Evolutionary conservation across 2,888 invertebrate genomes (phyloP).

Genomic region (Prosapia bicincta): DNA sequence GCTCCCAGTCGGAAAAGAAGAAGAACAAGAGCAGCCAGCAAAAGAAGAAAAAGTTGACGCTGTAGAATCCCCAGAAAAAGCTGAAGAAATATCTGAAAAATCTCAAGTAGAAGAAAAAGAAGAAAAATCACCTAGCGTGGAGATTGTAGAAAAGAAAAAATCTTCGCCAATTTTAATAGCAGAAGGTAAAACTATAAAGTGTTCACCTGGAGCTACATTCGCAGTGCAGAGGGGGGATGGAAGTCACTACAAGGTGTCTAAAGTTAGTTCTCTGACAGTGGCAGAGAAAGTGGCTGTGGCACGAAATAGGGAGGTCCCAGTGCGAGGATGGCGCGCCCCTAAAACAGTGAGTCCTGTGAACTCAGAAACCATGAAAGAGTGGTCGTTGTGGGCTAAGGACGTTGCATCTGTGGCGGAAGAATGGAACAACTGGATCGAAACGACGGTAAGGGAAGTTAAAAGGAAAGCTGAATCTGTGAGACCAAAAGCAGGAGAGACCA

Average conservation of each 20-base stretch:
- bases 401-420: constrained; percentile 1
- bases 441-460: neutral
- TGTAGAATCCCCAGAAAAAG: neutral
- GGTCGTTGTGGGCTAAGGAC: constrained; percentile 10
- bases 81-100: neutral
- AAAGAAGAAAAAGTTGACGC: too few species aligned
- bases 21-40: neutral
- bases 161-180: neutral
- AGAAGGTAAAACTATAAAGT: neutral
- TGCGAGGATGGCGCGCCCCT: constrained; percentile 2
- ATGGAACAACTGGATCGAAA: constrained; percentile 15
- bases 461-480: neutral
- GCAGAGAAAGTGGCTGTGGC: constrained; percentile 3
- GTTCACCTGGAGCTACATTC: neutral
- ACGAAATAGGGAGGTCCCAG: neutral
- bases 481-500: neutral
- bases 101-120: neutral
- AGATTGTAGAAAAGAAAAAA: neutral
- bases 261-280: constrained; percentile 5
- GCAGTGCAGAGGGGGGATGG: neutral
- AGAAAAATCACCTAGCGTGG: neutral
- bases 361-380: neutral
- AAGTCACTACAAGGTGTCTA: constrained; percentile 3
- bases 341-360: constrained; percentile 11
- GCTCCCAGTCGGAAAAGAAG: neutral